A percentile compares a stretch with the other conserved stretches of the same genome.
phyloP scores from a whole-genome alignment of 2,797 vertebrate genomes.

The Paratrypauchen microcephalus region DNA sequence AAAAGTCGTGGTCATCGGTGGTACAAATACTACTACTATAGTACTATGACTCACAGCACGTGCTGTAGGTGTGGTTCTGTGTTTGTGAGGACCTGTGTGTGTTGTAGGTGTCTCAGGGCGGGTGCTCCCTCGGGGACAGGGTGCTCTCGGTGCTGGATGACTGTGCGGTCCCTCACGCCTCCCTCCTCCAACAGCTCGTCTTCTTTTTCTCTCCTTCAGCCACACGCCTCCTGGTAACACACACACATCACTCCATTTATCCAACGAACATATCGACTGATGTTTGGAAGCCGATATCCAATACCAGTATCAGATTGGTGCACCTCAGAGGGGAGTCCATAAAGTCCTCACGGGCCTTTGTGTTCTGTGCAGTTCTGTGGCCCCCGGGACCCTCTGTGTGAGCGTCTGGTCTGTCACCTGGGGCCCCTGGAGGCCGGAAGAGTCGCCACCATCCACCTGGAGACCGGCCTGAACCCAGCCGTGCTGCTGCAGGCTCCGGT shows the following conservation, averaged over 20 bases:
- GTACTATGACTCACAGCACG: too few relatives aligned
- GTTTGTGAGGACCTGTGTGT: not conserved
- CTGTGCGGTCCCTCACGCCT: constrained; percentile 72
- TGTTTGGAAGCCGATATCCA: too few relatives aligned
- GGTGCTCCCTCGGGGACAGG: constrained; percentile 77
- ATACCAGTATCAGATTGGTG: too few relatives aligned
- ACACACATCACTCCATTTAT: too few relatives aligned
- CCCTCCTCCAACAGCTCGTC: constrained; percentile 80
- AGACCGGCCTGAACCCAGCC: constrained; percentile 84
- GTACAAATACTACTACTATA: too few relatives aligned
- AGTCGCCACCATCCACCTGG: constrained; percentile 82
- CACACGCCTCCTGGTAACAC: constrained; percentile 79
- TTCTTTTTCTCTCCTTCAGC: constrained; percentile 83
- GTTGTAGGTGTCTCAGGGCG: constrained; percentile 68
- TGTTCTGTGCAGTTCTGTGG: constrained; percentile 82
- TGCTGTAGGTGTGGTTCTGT: too few relatives aligned
- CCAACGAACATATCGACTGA: too few relatives aligned
- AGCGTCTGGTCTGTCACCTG: constrained; percentile 83
- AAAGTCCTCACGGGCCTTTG: too few relatives aligned
- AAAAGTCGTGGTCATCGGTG: too few relatives aligned
- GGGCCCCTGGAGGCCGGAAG: constrained; percentile 87
- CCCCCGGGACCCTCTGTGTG: constrained; percentile 80
- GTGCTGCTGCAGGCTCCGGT: constrained; percentile 83
- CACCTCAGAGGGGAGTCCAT: too few relatives aligned
- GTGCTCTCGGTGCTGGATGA: constrained; percentile 57